Percentiles rank a stretch among this genome's conserved stretches.
Conservation (phyloP, 2,113 vertebrate species). For the Muntiacus reevesi region DNA sequence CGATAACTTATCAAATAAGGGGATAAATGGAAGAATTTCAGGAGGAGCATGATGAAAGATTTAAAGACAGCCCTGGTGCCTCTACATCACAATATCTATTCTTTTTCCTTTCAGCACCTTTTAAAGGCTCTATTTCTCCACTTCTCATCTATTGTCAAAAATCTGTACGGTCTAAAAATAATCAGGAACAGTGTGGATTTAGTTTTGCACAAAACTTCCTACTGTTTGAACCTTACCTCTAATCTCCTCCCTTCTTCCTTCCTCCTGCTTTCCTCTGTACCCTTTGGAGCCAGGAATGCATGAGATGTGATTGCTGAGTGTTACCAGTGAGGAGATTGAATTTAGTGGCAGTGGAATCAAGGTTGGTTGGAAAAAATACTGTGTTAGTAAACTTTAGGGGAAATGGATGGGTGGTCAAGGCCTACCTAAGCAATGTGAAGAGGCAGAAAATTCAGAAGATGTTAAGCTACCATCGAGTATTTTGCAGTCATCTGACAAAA, state of each 20-base stretch:
- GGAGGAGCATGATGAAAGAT: background rate
- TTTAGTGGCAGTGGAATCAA: background rate
- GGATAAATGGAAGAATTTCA: background rate
- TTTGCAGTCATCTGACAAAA: background rate
- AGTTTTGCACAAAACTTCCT: background rate
- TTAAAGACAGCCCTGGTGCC: background rate
- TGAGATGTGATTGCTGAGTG: background rate
- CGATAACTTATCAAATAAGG: background rate
- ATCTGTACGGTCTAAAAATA: background rate
- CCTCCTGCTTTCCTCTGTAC: background rate
- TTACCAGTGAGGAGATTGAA: background rate
- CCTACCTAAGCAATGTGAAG: background rate
- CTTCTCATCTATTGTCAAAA: background rate
- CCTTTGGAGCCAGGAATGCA: background rate
- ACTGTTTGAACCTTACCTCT: background rate
- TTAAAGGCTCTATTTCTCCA: background rate
- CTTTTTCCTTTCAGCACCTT: background rate
- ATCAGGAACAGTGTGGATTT: background rate
- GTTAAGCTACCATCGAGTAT: background rate
- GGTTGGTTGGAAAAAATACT: background rate
- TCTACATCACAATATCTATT: background rate
- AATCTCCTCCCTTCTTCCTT: background rate
- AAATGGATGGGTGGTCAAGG: background rate
- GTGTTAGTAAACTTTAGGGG: background rate
- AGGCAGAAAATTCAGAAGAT: background rate